A percentile compares a stretch with the other conserved stretches of the same genome.
phyloP scores from a whole-genome alignment of 2,113 vertebrate genomes.

The Drymodes brunneopygia region DNA sequence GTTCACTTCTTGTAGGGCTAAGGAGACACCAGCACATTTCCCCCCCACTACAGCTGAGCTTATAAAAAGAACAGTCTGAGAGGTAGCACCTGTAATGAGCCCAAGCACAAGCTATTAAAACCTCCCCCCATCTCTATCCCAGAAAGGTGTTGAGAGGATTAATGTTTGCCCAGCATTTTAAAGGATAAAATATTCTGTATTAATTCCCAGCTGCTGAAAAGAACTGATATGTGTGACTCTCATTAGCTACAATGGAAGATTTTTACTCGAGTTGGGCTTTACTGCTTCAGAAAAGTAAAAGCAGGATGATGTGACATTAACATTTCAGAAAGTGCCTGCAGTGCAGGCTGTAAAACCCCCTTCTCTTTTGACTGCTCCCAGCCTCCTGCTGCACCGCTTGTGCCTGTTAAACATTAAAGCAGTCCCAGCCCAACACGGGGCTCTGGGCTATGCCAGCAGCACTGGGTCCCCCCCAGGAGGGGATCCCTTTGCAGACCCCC shows the following conservation, averaged over 20 bases:
- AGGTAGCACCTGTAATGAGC: background rate
- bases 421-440: background rate
- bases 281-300: background rate
- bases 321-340: background rate
- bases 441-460: background rate
- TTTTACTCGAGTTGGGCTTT: background rate
- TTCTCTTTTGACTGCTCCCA: background rate
- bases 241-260: background rate
- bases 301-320: background rate
- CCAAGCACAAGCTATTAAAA: background rate
- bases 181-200: background rate
- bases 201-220: background rate
- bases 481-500: background rate
- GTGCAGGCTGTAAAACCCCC: background rate
- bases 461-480: too few relatives aligned
- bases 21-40: background rate
- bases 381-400: background rate
- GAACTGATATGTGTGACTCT: background rate
- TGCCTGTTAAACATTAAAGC: background rate
- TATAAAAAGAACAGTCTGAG: background rate
- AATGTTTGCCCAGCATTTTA: conserved; percentile 33
- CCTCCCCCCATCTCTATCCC: background rate
- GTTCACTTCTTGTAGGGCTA: rapidly evolving
- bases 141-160: conserved; percentile 16
- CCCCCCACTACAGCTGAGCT: background rate